Evolutionary conservation across 2,113 vertebrate genomes (phyloP).

Genomic region (Pagrus major): DNA sequence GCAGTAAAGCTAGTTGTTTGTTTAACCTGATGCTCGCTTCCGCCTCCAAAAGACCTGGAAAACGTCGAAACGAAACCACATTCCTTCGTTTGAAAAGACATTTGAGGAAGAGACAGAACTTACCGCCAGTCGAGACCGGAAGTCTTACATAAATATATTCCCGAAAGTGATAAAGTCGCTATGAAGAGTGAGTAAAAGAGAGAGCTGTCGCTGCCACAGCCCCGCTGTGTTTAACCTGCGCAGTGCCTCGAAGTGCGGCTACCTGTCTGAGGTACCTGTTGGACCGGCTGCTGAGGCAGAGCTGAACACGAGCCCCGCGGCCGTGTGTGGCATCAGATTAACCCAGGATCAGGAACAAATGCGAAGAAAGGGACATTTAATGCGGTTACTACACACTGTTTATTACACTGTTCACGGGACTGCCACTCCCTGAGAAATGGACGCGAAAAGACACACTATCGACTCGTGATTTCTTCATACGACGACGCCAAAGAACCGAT

Average conservation of each 20-base stretch:
- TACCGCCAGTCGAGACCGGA: not conserved
- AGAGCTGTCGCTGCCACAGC: not conserved
- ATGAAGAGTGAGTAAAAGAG: fast-evolving
- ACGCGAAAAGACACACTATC: too few species aligned
- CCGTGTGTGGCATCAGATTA: too few species aligned
- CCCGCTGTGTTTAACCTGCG: too few species aligned
- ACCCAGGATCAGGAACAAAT: too few species aligned
- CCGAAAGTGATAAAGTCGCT: not conserved
- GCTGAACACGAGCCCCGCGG: too few species aligned
- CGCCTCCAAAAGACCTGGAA: not conserved
- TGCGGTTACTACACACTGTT: too few species aligned
- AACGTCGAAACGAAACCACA: not conserved
- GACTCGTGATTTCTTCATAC: too few species aligned
- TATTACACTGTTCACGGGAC: too few species aligned
- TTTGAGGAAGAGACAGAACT: not conserved
- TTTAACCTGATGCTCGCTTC: not conserved
- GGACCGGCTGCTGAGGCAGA: slow-evolving; percentile 27
- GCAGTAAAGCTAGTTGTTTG: not conserved
- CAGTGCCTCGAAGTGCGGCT: too few species aligned
- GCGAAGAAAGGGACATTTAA: too few species aligned
- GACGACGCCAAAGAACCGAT: too few species aligned
- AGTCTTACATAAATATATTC: not conserved
- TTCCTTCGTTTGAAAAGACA: not conserved
- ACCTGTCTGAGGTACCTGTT: not conserved
- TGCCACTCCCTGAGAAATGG: too few species aligned